Percentiles rank a stretch among this genome's conserved stretches.
Conservation (phyloP, 2,113 vertebrate genomes). For the Mixornis gularis region DNA sequence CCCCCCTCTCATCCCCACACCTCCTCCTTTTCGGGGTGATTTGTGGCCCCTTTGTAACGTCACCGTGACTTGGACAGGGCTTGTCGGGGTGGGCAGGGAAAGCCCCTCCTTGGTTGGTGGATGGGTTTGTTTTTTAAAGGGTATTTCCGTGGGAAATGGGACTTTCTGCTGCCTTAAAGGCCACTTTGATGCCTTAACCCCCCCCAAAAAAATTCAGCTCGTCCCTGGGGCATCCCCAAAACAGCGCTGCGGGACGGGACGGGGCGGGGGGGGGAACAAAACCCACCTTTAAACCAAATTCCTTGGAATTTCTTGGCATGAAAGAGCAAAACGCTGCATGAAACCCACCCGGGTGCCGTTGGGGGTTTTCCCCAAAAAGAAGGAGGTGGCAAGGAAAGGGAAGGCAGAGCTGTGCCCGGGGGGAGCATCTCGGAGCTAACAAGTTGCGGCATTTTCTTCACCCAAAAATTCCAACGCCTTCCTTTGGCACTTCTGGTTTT, state of each 20-base stretch:
- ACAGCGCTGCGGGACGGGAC: fast-evolving
- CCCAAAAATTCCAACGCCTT: background rate
- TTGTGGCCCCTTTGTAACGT: background rate
- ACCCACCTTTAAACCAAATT: background rate
- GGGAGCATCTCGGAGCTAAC: background rate
- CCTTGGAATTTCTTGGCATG: background rate
- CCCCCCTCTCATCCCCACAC: fast-evolving
- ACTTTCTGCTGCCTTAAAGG: background rate
- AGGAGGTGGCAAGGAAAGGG: background rate
- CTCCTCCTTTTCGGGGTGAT: background rate
- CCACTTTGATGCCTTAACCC: background rate
- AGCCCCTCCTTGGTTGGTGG: background rate
- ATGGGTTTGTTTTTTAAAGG: background rate
- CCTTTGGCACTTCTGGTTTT: background rate
- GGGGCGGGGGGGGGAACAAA: background rate
- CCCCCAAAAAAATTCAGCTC: background rate
- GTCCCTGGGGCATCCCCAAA: background rate
- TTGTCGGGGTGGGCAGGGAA: background rate
- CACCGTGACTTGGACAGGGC: background rate
- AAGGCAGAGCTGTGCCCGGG: background rate
- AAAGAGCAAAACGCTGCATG: fast-evolving
- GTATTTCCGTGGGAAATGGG: background rate
- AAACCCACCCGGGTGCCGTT: fast-evolving
- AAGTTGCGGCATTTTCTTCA: background rate
- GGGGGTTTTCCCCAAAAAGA: background rate